A percentile compares a stretch with the other conserved stretches of the same genome.
Conservation (phyloP, 2,888 invertebrate genomes). For the Tineola bisselliella region DNA sequence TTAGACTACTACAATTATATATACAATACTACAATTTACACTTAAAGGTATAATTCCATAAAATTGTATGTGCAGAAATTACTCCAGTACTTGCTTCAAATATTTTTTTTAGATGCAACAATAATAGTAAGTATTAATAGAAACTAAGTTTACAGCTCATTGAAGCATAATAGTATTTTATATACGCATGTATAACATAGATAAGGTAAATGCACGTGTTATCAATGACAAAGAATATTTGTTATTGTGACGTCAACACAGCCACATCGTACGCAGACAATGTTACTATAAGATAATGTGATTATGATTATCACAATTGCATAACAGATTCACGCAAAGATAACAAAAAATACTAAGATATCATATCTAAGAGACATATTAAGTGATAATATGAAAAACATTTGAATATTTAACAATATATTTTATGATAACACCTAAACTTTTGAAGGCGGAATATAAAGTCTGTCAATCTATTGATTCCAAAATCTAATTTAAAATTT, state of each 20-base stretch:
- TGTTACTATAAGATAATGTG: conserved; percentile 3
- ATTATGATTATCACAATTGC: conserved; percentile 1
- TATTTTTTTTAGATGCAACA: too few relatives aligned
- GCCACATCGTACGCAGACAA: not conserved
- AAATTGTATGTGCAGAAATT: too few relatives aligned
- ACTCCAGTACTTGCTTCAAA: too few relatives aligned
- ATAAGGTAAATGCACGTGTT: not conserved
- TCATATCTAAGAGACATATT: not conserved
- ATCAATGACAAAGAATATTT: not conserved
- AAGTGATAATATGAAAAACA: not conserved
- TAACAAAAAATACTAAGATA: not conserved
- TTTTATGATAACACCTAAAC: not conserved
- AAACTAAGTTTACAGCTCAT: too few relatives aligned
- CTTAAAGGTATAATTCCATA: too few relatives aligned
- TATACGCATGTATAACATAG: not conserved
- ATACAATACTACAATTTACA: too few relatives aligned
- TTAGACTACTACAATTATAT: too few relatives aligned
- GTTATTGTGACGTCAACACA: not conserved
- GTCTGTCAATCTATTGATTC: too few relatives aligned
- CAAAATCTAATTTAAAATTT: too few relatives aligned
- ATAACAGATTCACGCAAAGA: not conserved
- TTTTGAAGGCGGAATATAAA: not conserved
- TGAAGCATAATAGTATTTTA: too few relatives aligned
- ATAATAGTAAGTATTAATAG: too few relatives aligned
- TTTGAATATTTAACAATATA: not conserved